These are phyloP conservation scores for Thecocarcelia acutangulata DNA, from an alignment of 2,888 invertebrate genomes.

Conservation along the genomic window DNA sequence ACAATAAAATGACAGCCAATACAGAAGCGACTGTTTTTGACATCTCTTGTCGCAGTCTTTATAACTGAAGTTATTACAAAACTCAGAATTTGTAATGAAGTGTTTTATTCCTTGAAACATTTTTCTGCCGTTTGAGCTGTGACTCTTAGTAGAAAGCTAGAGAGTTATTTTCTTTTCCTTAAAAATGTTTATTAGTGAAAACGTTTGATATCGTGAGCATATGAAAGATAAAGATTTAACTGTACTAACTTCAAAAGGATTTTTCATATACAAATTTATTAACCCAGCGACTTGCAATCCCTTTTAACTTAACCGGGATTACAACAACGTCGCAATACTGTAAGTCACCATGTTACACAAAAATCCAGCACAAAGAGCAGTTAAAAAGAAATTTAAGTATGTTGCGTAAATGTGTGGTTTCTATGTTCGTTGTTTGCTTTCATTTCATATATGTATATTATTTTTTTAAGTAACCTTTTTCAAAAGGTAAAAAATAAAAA, in stretches of 20 bases:
- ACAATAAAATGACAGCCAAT: too few species aligned
- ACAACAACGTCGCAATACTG: neutral
- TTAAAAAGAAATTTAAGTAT: constrained; percentile 43
- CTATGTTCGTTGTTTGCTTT: neutral
- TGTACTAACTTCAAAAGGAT: constrained; percentile 3
- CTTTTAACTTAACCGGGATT: constrained; percentile 47
- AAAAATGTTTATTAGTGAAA: too few species aligned
- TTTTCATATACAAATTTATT: constrained; percentile 33
- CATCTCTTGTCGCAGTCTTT: too few species aligned
- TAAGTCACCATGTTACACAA: constrained; percentile 22
- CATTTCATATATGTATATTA: neutral
- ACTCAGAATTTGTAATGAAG: too few species aligned
- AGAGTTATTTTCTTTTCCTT: too few species aligned
- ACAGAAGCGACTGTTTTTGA: too few species aligned
- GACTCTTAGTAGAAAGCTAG: too few species aligned
- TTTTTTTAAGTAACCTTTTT: constrained; percentile 17
- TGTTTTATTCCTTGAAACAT: too few species aligned
- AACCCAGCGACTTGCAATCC: constrained; percentile 29
- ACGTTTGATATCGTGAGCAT: too few species aligned
- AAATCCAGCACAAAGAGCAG: constrained; percentile 31
- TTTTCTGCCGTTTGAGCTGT: too few species aligned
- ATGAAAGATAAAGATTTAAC: neutral
- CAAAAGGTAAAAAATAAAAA: constrained; percentile 14
- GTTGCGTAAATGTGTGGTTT: constrained; percentile 41
- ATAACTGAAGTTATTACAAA: too few species aligned